Evolutionary conservation across 2,797 vertebrate species (phyloP), one percentile per base, ranked within the genome.

Genomic region (Graptemys geographica): DNA sequence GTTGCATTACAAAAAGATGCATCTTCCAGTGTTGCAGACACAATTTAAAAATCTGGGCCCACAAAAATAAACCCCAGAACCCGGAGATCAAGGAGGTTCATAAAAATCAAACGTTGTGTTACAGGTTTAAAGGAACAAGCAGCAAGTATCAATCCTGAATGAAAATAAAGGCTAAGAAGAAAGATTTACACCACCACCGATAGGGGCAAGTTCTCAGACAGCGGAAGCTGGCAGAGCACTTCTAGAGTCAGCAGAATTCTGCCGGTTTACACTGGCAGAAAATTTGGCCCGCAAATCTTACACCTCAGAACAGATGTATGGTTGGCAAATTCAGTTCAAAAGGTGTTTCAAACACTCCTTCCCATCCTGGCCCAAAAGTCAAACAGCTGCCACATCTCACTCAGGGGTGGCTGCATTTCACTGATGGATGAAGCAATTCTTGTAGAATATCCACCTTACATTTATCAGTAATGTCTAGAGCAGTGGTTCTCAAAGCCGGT

Each of bases 51-150:
- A 28, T 83, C 74, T 15, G 1, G 8, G 56, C 13, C 79, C 85
- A 0, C 0, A 18, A 8, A 12, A 69, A 57, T 31, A 37, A 81
- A 6, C 19, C 82, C 28, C 2, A 69, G 4, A 1, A 2, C 1
- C 28, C 3, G 33, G 55, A 0, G 5, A 18, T 0, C 1, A 0
- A 53, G 13, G 21, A 37, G 2, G 21, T 52, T 9, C 0, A 1
- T 11, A 56, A 11, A 11, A 57, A 72, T 6, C 65, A 2, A 0
- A 12, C 55, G 41, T 12, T 3, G 33, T 5, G 1, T 44, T 2
- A 76, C 1, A 0, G 0, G 5, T 27, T 7, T 18, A 69, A 5
- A 15, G 41, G 65, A 23, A 55, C 5, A 49, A 6, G 83, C 65
- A 31, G 81, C 74, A 18, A 59, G 25, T 28, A 49, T 51, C 91